phyloP scores from a whole-genome alignment of 2,888 invertebrate species.

The Mesoligia furuncula region DNA sequence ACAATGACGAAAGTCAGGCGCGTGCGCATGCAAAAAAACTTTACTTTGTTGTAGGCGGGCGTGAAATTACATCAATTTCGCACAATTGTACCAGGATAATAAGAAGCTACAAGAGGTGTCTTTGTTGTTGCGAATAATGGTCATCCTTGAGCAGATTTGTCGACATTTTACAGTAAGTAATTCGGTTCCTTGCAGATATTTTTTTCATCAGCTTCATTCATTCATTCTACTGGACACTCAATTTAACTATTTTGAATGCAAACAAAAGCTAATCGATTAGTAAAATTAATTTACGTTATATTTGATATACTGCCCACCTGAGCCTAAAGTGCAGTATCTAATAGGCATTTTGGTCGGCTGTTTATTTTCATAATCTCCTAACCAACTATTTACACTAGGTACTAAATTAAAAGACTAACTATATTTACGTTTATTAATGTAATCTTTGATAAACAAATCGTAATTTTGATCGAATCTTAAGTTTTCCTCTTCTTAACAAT shows the following conservation, averaged over 20 bases:
- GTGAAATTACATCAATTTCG: constrained; percentile 88
- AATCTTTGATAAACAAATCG: constrained; percentile 39
- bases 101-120: constrained; percentile 74
- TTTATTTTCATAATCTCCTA: not conserved
- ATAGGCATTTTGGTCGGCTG: not conserved
- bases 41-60: constrained; percentile 77
- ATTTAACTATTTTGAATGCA: not conserved
- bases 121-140: constrained; percentile 74
- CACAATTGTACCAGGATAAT: constrained; percentile 87
- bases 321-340: too few relatives aligned
- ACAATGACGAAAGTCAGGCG: constrained; percentile 83
- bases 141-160: constrained; percentile 45
- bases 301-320: not conserved
- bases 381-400: not conserved
- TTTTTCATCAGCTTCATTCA: constrained; percentile 2
- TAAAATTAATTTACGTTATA: constrained; percentile 10
- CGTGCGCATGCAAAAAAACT: constrained; percentile 83
- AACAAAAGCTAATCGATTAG: constrained; percentile 5
- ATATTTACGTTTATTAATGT: constrained; percentile 12
- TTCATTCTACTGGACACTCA: not conserved
- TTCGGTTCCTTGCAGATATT: not conserved
- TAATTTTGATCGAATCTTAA: constrained; percentile 50
- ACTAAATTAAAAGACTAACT: not conserved
- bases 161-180: not conserved
- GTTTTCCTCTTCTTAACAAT: constrained; percentile 55